Evolutionary conservation across 2,797 vertebrate species (phyloP).

Genomic region (Onychomys leucogaster): DNA sequence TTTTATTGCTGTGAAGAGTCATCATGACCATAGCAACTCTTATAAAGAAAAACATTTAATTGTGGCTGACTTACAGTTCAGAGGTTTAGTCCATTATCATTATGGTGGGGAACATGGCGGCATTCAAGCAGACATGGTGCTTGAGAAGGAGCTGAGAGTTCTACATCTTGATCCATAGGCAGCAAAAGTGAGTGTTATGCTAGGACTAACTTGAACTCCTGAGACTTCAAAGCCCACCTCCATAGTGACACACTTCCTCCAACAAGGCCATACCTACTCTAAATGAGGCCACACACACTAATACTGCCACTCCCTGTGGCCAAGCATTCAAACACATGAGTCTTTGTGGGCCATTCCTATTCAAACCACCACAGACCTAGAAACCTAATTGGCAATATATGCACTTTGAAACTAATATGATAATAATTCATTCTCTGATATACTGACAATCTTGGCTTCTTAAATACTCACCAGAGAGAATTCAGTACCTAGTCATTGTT

Average conservation of each 20-base stretch:
- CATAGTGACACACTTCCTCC: background rate
- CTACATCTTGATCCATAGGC: background rate
- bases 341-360: background rate
- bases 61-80: background rate
- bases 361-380: background rate
- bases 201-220: background rate
- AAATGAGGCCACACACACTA: no score
- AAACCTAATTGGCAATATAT: background rate
- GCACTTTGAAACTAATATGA: background rate
- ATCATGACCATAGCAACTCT: background rate
- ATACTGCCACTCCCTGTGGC: background rate
- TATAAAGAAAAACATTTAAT: background rate
- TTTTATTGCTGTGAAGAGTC: background rate
- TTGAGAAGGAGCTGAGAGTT: background rate
- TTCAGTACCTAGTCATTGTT: background rate
- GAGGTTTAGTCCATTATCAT: background rate
- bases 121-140: background rate
- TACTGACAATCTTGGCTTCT: background rate
- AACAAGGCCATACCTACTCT: background rate
- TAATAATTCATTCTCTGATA: background rate
- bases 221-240: background rate
- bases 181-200: background rate
- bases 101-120: background rate
- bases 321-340: background rate
- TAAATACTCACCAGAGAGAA: background rate